A percentile compares a stretch with the other conserved stretches of the same genome.
phyloP scores from a whole-genome alignment of 2,113 vertebrate genomes.

The Lagopus muta region DNA sequence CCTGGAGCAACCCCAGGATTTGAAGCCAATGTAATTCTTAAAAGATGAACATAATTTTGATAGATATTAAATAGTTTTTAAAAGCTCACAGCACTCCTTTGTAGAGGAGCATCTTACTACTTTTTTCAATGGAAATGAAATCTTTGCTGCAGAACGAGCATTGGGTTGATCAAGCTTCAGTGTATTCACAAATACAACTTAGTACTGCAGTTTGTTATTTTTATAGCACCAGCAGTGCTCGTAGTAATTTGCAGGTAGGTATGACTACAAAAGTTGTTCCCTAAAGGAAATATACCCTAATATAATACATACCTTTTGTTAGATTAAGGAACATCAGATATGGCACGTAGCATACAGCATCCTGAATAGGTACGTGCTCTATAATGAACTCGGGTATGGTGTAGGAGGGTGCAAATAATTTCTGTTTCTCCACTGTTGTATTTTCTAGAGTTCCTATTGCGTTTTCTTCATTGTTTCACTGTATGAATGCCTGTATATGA shows the following conservation, averaged over 20 bases:
- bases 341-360: background rate
- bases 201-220: constrained; percentile 45
- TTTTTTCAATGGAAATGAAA: constrained; percentile 12
- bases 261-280: background rate
- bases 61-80: constrained; percentile 13
- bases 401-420: background rate
- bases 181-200: constrained; percentile 15
- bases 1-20: constrained; percentile 12
- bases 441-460: background rate
- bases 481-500: background rate
- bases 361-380: background rate
- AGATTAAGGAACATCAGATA: background rate
- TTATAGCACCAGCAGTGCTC: background rate
- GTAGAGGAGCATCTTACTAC: background rate
- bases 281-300: background rate
- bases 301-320: background rate
- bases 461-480: background rate
- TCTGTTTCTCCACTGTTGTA: background rate
- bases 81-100: background rate
- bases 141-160: background rate
- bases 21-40: constrained; percentile 21
- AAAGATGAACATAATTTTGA: background rate
- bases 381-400: constrained; percentile 9
- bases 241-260: constrained; percentile 23
- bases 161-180: background rate